Conservation (phyloP, 2,113 vertebrate species). For the Tympanuchus pallidicinctus region DNA sequence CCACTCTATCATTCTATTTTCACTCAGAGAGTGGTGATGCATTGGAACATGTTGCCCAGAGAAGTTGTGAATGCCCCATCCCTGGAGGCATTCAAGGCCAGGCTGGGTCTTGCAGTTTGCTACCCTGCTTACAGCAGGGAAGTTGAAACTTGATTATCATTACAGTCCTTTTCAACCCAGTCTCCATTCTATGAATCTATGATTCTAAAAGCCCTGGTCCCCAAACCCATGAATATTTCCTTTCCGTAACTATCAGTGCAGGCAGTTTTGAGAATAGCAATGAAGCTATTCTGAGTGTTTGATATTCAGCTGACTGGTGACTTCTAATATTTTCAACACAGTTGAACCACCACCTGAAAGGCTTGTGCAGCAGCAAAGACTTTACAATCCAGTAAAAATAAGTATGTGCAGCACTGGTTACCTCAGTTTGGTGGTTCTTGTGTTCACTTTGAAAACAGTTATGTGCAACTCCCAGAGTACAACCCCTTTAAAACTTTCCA, state of each 20-base stretch:
- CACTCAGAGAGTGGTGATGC: too few species aligned
- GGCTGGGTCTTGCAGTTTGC: too few species aligned
- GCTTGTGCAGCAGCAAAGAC: not conserved
- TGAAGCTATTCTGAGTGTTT: not conserved
- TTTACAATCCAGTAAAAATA: not conserved
- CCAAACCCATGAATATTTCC: not conserved
- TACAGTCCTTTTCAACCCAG: too few species aligned
- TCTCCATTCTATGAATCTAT: too few species aligned
- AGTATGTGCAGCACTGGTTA: not conserved
- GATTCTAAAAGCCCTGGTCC: not conserved
- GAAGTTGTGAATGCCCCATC: too few species aligned
- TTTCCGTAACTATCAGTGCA: not conserved
- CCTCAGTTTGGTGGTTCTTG: not conserved
- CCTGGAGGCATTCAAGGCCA: too few species aligned
- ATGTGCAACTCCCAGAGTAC: not conserved
- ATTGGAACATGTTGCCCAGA: too few species aligned
- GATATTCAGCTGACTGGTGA: not conserved
- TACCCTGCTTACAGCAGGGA: too few species aligned
- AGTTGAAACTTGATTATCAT: too few species aligned
- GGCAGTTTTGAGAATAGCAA: not conserved
- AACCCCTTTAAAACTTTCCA: not conserved
- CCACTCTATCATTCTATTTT: too few species aligned
- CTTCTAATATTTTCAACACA: not conserved
- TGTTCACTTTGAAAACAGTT: not conserved
- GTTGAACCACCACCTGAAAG: not conserved